Conservation (phyloP, 1,140 invertebrate species). For the Neodiprion fabricii region DNA sequence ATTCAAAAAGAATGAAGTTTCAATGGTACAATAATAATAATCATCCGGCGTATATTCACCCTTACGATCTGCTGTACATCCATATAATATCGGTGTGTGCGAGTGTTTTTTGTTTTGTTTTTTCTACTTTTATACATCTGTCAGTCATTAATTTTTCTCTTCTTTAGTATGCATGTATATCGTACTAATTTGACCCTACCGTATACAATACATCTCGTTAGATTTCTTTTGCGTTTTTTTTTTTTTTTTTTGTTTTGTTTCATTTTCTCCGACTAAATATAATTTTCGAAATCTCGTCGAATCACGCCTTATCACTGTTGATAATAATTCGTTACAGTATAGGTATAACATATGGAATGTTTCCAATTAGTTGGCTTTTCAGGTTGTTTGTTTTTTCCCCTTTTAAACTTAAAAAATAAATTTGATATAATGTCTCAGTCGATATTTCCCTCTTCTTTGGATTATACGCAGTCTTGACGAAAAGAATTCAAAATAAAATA, state of each 20-base stretch:
- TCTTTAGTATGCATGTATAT: constrained; percentile 22
- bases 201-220: constrained; percentile 17
- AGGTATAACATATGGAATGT: background rate
- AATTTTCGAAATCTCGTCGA: background rate
- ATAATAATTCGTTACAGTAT: no score
- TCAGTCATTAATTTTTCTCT: no score
- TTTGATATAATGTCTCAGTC: constrained; percentile 31
- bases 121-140: no score
- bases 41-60: no score
- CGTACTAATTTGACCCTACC: constrained; percentile 25
- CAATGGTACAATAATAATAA: no score
- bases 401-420: constrained; percentile 13
- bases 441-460: constrained; percentile 53
- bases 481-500: constrained; percentile 25
- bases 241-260: constrained; percentile 27
- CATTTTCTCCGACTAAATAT: background rate
- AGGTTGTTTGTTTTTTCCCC: background rate
- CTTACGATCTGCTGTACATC: no score
- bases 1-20: no score
- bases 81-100: no score
- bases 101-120: no score
- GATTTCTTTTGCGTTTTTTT: constrained; percentile 10
- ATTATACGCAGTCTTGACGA: constrained; percentile 57
- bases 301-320: no score
- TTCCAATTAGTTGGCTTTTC: background rate